Percentiles rank a stretch among this genome's conserved stretches.
Conservation (phyloP, 2,888 invertebrate species). For the Leptopterna dolabrata region DNA sequence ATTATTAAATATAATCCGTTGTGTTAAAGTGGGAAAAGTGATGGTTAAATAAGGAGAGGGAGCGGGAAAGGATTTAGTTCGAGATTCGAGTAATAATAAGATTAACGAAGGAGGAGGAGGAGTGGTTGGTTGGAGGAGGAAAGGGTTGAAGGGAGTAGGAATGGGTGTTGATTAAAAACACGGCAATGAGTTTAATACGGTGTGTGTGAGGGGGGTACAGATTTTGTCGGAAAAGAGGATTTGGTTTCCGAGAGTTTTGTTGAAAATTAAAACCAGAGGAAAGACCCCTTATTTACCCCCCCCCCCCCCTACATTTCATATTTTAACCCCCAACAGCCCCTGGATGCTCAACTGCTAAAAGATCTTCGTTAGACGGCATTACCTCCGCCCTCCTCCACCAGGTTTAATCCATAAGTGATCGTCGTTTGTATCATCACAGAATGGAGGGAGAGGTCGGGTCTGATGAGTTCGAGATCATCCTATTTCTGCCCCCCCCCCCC, state of each 20-base stretch:
- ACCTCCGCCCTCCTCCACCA: background rate
- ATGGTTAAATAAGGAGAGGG: background rate
- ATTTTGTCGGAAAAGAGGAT: slow-evolving; percentile 7
- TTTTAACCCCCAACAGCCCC: background rate
- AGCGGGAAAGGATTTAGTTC: background rate
- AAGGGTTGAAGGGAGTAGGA: too few relatives aligned
- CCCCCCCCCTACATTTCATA: background rate
- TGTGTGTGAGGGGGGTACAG: background rate
- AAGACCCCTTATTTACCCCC: background rate
- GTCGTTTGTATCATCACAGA: background rate
- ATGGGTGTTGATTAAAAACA: slow-evolving; percentile 5
- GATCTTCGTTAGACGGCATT: slow-evolving; percentile 16
- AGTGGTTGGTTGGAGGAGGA: too few relatives aligned
- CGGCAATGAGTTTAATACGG: background rate
- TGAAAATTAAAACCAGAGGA: background rate
- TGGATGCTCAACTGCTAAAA: background rate
- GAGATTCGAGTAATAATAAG: background rate
- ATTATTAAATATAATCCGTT: background rate
- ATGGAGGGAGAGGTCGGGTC: background rate
- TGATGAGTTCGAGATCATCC: slow-evolving; percentile 15
- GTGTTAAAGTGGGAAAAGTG: background rate
- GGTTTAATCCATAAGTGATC: background rate
- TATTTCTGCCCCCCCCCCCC: too few relatives aligned
- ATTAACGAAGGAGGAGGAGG: background rate
- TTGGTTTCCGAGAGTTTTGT: background rate